Conservation (phyloP, 2,888 invertebrate species). For the Oscheius sp. region DNA sequence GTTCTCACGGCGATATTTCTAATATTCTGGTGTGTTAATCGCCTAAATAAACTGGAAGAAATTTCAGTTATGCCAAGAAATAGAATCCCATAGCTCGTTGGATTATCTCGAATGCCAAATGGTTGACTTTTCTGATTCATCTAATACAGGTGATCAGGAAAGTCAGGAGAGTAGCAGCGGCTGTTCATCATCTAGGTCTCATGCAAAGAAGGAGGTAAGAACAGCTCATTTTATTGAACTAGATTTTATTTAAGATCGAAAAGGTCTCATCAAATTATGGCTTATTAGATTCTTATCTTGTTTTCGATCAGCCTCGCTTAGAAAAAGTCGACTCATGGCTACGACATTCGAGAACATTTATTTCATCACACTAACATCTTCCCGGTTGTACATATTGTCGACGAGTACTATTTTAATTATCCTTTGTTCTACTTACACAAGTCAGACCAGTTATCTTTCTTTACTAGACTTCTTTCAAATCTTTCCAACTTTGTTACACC, state of each 20-base stretch:
- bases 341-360: constrained; percentile 8
- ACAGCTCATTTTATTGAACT: neutral
- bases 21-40: neutral
- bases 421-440: too few relatives aligned
- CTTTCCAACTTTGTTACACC: too few relatives aligned
- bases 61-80: neutral
- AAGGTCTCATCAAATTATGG: constrained; percentile 5
- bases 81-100: constrained; percentile 13
- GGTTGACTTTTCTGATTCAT: constrained; percentile 17
- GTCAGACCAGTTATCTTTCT: too few relatives aligned
- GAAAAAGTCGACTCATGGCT: constrained; percentile 35
- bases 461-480: too few relatives aligned
- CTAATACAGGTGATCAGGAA: neutral
- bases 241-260: constrained; percentile 4
- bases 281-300: constrained; percentile 5
- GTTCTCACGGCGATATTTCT: constrained; percentile 32
- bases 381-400: constrained; percentile 2
- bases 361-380: neutral
- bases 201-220: neutral
- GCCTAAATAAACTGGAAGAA: neutral
- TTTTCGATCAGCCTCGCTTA: constrained; percentile 23
- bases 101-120: constrained; percentile 22
- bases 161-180: constrained; percentile 35
- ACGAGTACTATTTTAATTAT: too few relatives aligned
- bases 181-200: constrained; percentile 32